Conservation (phyloP, 2,888 invertebrate genomes). For the Caenorhabditis sp. region DNA sequence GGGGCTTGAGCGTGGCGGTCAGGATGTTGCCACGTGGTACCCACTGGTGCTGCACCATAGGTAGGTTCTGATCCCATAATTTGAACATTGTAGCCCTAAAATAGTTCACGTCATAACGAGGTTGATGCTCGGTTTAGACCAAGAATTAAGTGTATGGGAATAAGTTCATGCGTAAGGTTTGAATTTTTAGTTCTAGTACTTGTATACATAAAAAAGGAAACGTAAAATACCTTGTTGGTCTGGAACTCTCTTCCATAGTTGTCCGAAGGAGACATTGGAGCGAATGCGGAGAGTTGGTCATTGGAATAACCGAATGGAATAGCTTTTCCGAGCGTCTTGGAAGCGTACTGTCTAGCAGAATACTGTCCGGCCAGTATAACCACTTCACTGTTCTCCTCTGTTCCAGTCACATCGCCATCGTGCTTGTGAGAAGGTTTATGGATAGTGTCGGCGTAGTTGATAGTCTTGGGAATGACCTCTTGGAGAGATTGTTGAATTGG, state of each 20-base stretch:
- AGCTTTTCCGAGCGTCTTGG: slow-evolving; percentile 41
- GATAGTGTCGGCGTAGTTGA: slow-evolving; percentile 55
- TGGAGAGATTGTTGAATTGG: background rate
- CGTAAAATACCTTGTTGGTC: slow-evolving; percentile 44
- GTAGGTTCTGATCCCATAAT: slow-evolving; percentile 53
- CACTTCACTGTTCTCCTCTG: too few species aligned
- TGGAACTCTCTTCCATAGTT: slow-evolving; percentile 50
- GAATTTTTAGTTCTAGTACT: too few species aligned
- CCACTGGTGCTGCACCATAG: slow-evolving; percentile 61
- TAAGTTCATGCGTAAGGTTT: too few species aligned
- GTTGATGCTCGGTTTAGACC: too few species aligned
- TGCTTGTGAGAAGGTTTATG: slow-evolving; percentile 44
- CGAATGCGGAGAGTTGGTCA: slow-evolving; percentile 45
- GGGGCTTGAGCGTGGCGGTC: too few species aligned
- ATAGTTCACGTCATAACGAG: too few species aligned
- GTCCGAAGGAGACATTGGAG: slow-evolving; percentile 15
- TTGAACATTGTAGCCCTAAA: slow-evolving; percentile 64
- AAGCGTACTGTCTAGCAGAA: slow-evolving; percentile 43
- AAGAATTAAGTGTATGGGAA: too few species aligned
- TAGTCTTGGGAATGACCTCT: slow-evolving; percentile 47
- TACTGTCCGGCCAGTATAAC: slow-evolving; percentile 32
- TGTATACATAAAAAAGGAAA: too few species aligned
- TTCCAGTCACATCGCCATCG: slow-evolving; percentile 51
- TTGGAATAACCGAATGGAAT: slow-evolving; percentile 44
- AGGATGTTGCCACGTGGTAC: slow-evolving; percentile 41